Evolutionary conservation across 2,888 invertebrate species (phyloP), one percentile per base, ranked within the genome.

Genomic region (Sinopyrophorus schimmeli): DNA sequence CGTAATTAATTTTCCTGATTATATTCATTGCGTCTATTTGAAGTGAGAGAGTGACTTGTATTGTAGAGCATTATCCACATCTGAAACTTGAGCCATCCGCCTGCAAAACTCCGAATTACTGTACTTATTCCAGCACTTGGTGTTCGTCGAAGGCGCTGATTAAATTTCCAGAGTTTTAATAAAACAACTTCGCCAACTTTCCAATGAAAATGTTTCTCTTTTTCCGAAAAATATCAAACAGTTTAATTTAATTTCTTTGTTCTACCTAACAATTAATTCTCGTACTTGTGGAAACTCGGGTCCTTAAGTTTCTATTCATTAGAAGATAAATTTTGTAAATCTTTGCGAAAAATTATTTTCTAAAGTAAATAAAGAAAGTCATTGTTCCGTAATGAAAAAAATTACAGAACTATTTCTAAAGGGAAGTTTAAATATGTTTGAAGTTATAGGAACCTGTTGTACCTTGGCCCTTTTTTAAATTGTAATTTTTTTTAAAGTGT

Each of bases 161-260:
- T 57, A 53, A 55, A 55, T 55, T 55, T 54, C 48, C 40, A 17
- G 47, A 53, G 48, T 57, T 57, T 55, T 57, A 55, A 53, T 57
- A 57, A 55, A 57, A 55, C 46, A 57, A 55, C 53, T 57, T 50
- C 31, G 12, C 24, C 23, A 42, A 48, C 41, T 48, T 37, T 41
- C 21, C 27, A 37, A 44, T 34, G 37, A 44, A 28, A 16, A 40
- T 27, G 34, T 34, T 23, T 34, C 32, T 38, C 32, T 46, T 37
- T 44, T 21, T 35, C 20, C 10, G 9, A 27, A 27, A 34, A 35
- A 20, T 44, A 37, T 44, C 37, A 23, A 31, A 41, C 41, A 41
- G 31, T 31, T 41, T 27, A 23, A 16, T 31, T n/a, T 41, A 31
- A 11, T 31, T n/a, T 39, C 31, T 10, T 37, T 35, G 26, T 28